These are phyloP conservation scores for Tachyglossus aculeatus DNA, from an alignment of 2,797 vertebrate species.

Conservation along the genomic window DNA sequence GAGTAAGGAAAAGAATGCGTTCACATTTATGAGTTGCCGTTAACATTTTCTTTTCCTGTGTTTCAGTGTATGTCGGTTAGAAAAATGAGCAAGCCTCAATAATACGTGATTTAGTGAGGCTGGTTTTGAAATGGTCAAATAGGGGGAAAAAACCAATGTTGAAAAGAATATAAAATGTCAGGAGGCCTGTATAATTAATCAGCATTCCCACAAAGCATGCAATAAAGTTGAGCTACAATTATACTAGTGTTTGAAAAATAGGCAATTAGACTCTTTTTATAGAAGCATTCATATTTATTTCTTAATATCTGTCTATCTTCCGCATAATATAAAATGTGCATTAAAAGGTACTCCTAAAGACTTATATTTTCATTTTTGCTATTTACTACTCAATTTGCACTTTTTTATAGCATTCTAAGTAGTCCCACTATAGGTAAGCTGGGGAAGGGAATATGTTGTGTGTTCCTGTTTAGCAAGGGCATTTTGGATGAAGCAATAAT, in stretches of 20 bases:
- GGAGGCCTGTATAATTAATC: slow-evolving; percentile 57
- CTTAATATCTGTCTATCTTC: slow-evolving; percentile 33
- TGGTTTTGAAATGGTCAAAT: slow-evolving; percentile 19
- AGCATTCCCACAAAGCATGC: slow-evolving; percentile 30
- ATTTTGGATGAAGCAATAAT: slow-evolving; percentile 1
- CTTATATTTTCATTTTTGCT: slow-evolving; percentile 4
- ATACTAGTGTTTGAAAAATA: slow-evolving; percentile 32
- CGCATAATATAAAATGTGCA: slow-evolving; percentile 24
- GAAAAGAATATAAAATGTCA: slow-evolving; percentile 43
- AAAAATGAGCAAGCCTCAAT: slow-evolving; percentile 26
- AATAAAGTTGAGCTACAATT: slow-evolving; percentile 24
- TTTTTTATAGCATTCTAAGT: slow-evolving; percentile 3
- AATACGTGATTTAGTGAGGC: slow-evolving; percentile 16
- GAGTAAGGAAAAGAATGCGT: background rate
- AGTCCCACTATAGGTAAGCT: background rate
- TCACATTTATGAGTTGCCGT: slow-evolving; percentile 7
- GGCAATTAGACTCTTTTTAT: slow-evolving; percentile 25
- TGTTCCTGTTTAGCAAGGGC: background rate
- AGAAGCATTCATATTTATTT: slow-evolving; percentile 35
- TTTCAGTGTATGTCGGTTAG: too few species aligned
- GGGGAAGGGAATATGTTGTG: slow-evolving; percentile 2
- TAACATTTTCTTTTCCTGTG: too few species aligned
- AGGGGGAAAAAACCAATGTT: slow-evolving; percentile 30
- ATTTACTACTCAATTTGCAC: slow-evolving; percentile 16
- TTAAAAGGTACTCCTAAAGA: background rate